Evolutionary conservation across 2,113 vertebrate genomes (phyloP).

Genomic region (Holacanthus passer): DNA sequence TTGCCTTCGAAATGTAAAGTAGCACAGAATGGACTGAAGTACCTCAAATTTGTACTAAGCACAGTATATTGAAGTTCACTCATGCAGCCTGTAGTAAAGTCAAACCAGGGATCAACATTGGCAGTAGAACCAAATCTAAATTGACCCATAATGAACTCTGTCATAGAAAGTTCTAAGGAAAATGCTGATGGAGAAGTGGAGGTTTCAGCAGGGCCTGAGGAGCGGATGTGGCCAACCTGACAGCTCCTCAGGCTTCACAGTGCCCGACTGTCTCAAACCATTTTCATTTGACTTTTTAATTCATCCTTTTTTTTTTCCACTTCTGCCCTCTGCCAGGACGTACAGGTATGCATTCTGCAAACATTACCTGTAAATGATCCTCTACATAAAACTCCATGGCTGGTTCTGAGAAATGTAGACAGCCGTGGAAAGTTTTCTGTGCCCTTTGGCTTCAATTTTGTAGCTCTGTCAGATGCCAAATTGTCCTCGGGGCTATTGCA

Average conservation of each 20-base stretch:
- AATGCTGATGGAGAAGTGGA: constrained; percentile 1
- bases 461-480: constrained; percentile 11
- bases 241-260: constrained; percentile 34
- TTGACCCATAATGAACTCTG: background rate
- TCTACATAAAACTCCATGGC: constrained; percentile 18
- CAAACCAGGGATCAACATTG: background rate
- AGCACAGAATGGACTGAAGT: background rate
- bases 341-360: constrained; percentile 55
- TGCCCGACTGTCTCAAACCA: constrained; percentile 27
- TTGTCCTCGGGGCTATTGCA: constrained; percentile 24
- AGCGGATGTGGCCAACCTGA: constrained; percentile 34
- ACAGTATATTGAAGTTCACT: background rate
- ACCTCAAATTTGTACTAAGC: background rate
- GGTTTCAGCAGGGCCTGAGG: background rate
- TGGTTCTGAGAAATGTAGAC: constrained; percentile 9
- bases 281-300: constrained; percentile 39
- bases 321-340: background rate
- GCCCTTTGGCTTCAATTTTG: constrained; percentile 25
- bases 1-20: background rate
- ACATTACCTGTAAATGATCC: constrained; percentile 57
- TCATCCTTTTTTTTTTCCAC: background rate
- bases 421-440: constrained; percentile 21
- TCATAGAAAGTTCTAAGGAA: background rate
- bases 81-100: background rate
- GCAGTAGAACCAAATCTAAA: background rate